These are phyloP conservation scores for Drosophila dunni DNA, from an alignment of 1,140 invertebrate species.

Conservation along the genomic window DNA sequence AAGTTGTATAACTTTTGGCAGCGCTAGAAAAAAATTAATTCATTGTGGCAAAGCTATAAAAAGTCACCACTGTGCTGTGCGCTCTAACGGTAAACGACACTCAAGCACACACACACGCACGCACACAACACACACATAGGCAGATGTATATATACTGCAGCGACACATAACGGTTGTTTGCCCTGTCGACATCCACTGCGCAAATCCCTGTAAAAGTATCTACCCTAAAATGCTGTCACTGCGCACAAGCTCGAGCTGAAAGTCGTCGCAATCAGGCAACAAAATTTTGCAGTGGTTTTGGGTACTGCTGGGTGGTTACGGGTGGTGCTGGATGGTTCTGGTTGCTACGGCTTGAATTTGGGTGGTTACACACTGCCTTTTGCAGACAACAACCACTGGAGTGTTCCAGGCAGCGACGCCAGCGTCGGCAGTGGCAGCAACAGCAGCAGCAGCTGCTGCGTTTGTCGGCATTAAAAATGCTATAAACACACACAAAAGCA, in stretches of 20 bases:
- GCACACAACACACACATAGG: not conserved
- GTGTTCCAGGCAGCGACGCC: conserved; percentile 37
- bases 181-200: conserved; percentile 69
- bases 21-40: conserved; percentile 3
- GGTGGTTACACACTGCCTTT: conserved; percentile 40
- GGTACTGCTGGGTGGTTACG: conserved; percentile 44
- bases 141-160: conserved; percentile 16
- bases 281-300: conserved; percentile 39
- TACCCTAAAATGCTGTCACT: conserved; percentile 83
- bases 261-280: conserved; percentile 40
- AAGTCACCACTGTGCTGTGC: conserved; percentile 75
- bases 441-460: conserved; percentile 25
- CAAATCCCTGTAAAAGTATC: conserved; percentile 84
- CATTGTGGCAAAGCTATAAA: conserved; percentile 37
- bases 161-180: conserved; percentile 53
- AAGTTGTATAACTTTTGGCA: not conserved
- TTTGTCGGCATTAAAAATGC: conserved; percentile 71
- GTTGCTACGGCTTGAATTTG: conserved; percentile 32
- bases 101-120: not conserved
- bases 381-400: conserved; percentile 39
- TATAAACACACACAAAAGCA: conserved; percentile 62
- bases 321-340: conserved; percentile 14
- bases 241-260: conserved; percentile 74
- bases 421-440: conserved; percentile 30
- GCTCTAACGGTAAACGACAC: conserved; percentile 52